Conservation (phyloP, 2,113 vertebrate species). For the Calidris pygmaea region DNA sequence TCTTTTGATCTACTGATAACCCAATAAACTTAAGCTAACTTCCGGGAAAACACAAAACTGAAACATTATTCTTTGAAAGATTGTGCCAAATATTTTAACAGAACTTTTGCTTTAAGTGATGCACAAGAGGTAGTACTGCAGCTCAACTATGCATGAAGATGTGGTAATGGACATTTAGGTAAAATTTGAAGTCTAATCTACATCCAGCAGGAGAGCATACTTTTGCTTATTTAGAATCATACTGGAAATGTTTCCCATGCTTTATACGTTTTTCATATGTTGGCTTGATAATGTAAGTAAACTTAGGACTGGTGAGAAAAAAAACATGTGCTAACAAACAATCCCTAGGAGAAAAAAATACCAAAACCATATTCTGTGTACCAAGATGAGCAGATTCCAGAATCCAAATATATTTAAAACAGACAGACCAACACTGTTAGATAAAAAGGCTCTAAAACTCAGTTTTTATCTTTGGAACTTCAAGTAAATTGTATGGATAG, state of each 20-base stretch:
- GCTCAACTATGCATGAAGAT: not conserved
- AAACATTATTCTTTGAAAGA: not conserved
- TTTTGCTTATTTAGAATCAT: not conserved
- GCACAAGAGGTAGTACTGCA: not conserved
- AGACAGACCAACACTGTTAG: not conserved
- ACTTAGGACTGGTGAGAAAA: not conserved
- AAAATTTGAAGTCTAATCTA: not conserved
- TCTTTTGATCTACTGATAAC: not conserved
- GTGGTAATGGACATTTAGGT: not conserved
- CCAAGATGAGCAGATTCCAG: not conserved
- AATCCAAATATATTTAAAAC: not conserved
- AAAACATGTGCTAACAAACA: not conserved
- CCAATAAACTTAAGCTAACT: not conserved
- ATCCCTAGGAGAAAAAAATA: not conserved
- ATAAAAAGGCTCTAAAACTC: not conserved
- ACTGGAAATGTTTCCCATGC: not conserved
- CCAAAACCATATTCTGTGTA: not conserved
- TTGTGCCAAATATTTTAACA: not conserved
- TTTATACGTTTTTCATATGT: not conserved
- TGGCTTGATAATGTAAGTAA: not conserved
- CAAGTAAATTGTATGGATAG: not conserved
- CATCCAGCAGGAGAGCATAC: not conserved
- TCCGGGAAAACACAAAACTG: not conserved
- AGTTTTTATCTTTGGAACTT: not conserved
- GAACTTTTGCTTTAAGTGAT: not conserved